Conservation (phyloP, 2,888 invertebrate species). For the Drosophila aldrichi region DNA sequence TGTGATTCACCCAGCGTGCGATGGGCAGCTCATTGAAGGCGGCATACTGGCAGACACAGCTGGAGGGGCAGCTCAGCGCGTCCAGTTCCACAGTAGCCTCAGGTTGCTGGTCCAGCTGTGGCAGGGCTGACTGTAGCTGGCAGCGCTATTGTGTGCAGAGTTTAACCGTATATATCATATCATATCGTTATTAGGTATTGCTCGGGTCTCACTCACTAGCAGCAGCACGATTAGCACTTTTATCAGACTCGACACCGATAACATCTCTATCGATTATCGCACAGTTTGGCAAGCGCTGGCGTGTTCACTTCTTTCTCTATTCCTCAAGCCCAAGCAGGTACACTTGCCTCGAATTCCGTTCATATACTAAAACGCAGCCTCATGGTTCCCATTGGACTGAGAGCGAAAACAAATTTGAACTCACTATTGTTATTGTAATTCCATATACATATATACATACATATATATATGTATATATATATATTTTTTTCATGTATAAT, state of each 20-base stretch:
- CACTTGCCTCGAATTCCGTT: conserved; percentile 46
- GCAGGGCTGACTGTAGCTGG: conserved; percentile 26
- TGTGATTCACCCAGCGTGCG: conserved; percentile 86
- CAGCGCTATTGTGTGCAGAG: conserved; percentile 29
- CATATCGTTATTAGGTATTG: neutral
- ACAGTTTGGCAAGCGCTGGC: conserved; percentile 36
- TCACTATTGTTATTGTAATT: conserved; percentile 35
- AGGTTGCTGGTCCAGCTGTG: conserved; percentile 23
- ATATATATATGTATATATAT: too few species aligned
- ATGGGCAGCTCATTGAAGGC: conserved; percentile 87
- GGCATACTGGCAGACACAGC: conserved; percentile 87
- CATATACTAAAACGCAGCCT: conserved; percentile 54
- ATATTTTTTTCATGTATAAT: conserved; percentile 4
- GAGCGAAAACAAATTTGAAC: conserved; percentile 46
- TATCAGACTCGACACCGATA: conserved; percentile 23
- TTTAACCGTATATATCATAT: neutral
- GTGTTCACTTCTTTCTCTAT: conserved; percentile 14
- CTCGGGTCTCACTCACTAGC: conserved; percentile 41
- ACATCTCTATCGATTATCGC: conserved; percentile 16
- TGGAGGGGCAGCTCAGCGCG: conserved; percentile 85
- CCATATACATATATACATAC: neutral
- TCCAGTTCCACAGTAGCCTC: conserved; percentile 62
- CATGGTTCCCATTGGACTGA: conserved; percentile 34
- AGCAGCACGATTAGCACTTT: conserved; percentile 41
- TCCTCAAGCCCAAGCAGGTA: conserved; percentile 17